phyloP scores from a whole-genome alignment of 2,888 invertebrate species.

The Ophion costatus region DNA sequence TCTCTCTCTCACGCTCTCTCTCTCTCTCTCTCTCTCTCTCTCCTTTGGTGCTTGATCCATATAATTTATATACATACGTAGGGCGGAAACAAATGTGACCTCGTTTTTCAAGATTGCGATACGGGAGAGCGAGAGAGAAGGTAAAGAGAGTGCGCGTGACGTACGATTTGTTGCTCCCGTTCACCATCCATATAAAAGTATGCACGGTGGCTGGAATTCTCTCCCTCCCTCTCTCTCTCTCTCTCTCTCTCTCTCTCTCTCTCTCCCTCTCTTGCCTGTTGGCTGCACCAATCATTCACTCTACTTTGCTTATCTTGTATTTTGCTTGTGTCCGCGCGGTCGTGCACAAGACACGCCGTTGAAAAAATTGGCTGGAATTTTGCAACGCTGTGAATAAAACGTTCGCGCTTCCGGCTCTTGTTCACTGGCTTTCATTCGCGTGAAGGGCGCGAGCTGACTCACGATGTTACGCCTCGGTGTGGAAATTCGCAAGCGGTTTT shows the following conservation, averaged over 20 bases:
- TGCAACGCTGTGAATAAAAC: not conserved
- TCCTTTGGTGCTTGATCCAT: constrained; percentile 2
- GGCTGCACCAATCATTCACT: constrained; percentile 26
- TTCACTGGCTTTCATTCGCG: not conserved
- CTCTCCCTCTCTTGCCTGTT: not conserved
- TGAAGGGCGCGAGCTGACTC: too few relatives aligned
- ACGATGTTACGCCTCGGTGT: too few relatives aligned
- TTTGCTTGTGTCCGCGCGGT: not conserved
- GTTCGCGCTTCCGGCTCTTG: not conserved
- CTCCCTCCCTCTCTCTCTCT: not conserved
- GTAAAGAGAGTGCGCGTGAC: constrained; percentile 49
- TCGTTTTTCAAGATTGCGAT: constrained; percentile 66
- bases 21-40: constrained; percentile 3
- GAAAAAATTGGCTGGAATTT: constrained; percentile 23
- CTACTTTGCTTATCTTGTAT: constrained; percentile 4
- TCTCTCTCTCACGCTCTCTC: not conserved
- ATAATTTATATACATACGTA: constrained; percentile 59
- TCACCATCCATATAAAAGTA: not conserved
- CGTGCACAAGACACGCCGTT: not conserved
- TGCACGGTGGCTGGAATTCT: not conserved
- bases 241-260: not conserved
- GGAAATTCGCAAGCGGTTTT: too few relatives aligned
- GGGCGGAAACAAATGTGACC: constrained; percentile 58
- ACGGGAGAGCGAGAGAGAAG: constrained; percentile 24
- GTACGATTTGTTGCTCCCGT: constrained; percentile 60